Conservation (phyloP, 2,888 invertebrate genomes). For the Drosophila picticornis region DNA sequence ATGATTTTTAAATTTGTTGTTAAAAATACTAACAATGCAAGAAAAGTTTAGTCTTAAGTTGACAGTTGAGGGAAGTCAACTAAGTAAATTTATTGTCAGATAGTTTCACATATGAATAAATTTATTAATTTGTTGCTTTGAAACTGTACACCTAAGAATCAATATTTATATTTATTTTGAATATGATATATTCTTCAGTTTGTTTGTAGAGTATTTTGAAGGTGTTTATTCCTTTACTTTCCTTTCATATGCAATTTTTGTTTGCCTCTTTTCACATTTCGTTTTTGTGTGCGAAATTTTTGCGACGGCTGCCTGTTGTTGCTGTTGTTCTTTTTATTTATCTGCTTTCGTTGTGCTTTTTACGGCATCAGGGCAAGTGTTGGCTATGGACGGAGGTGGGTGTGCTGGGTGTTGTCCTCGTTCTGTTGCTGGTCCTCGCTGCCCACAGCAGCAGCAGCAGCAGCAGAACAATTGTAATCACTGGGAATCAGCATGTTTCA, state of each 20-base stretch:
- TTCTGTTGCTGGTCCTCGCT: conserved; percentile 9
- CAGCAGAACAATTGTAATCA: conserved; percentile 77
- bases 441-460: conserved; percentile 18
- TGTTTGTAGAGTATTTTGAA: conserved; percentile 20
- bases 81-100: neutral
- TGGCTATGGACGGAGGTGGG: conserved; percentile 7
- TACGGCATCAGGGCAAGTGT: conserved; percentile 55
- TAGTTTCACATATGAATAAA: neutral
- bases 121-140: neutral
- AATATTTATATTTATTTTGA: neutral
- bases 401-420: conserved; percentile 3
- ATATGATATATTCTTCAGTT: neutral
- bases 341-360: conserved; percentile 64
- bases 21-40: neutral
- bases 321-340: conserved; percentile 30
- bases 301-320: conserved; percentile 35
- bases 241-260: neutral
- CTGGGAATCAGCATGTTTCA: conserved; percentile 80
- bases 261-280: conserved; percentile 38
- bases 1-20: neutral
- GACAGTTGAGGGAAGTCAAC: neutral
- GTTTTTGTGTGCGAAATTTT: conserved; percentile 52
- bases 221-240: neutral
- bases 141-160: neutral
- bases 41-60: neutral